A percentile compares a stretch with the other conserved stretches of the same genome.
phyloP scores from a whole-genome alignment of 2,797 vertebrate genomes.

The Aselliscus stoliczkanus region DNA sequence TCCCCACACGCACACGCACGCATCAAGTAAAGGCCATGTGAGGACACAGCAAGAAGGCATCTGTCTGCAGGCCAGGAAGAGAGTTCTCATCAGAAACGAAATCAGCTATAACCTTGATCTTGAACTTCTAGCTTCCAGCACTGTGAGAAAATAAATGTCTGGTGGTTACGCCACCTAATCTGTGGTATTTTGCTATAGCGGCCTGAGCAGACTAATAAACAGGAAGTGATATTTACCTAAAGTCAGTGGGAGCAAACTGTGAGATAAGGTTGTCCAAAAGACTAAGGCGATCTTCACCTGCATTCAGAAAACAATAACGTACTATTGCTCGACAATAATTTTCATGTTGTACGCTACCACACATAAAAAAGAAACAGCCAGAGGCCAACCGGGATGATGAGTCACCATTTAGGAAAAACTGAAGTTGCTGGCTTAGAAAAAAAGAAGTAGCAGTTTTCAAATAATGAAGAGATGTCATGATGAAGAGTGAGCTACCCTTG shows the following conservation, averaged over 20 bases:
- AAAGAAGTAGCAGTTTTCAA: background rate
- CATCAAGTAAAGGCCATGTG: background rate
- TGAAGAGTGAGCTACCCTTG: background rate
- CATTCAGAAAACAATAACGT: background rate
- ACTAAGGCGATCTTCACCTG: background rate
- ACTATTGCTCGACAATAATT: background rate
- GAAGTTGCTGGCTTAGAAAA: background rate
- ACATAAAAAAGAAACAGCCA: background rate
- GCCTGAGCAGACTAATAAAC: background rate
- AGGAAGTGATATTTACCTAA: background rate
- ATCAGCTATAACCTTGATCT: background rate
- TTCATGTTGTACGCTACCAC: background rate
- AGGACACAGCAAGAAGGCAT: background rate
- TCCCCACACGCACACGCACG: background rate
- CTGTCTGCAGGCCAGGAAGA: background rate
- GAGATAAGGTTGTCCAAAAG: background rate
- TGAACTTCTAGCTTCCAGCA: background rate
- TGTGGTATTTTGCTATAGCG: background rate
- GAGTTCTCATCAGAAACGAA: background rate
- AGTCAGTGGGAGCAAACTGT: background rate
- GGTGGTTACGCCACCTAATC: background rate
- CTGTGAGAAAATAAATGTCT: background rate
- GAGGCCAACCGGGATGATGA: background rate
- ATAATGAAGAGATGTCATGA: background rate
- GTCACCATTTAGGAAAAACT: background rate